These are phyloP conservation scores for Danio tinwini DNA, from an alignment of 2,797 vertebrate species.

Conservation along the genomic window DNA sequence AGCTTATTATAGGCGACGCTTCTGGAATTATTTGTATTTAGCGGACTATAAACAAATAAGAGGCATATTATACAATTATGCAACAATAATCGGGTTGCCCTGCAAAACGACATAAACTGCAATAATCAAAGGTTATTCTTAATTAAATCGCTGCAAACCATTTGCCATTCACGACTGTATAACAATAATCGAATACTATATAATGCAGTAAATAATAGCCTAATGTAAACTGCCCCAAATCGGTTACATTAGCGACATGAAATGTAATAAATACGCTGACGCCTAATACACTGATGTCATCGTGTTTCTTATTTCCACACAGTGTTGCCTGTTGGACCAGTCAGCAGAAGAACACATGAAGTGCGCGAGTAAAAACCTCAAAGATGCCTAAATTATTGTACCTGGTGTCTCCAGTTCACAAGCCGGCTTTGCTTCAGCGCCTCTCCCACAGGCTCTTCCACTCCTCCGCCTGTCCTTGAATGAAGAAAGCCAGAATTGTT, in stretches of 20 bases:
- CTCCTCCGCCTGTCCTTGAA: slow-evolving; percentile 60
- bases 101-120: not conserved
- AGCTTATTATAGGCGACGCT: not conserved
- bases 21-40: not conserved
- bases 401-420: slow-evolving; percentile 56
- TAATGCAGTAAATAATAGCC: not conserved
- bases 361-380: not conserved
- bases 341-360: slow-evolving; percentile 6
- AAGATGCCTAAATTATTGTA: slow-evolving; percentile 42
- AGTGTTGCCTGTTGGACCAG: not conserved
- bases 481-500: slow-evolving; percentile 48
- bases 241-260: not conserved
- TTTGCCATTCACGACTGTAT: too few species aligned
- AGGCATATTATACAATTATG: slow-evolving; percentile 33
- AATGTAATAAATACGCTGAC: slow-evolving; percentile 4
- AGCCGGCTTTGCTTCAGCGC: slow-evolving; percentile 48
- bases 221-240: not conserved
- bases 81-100: not conserved
- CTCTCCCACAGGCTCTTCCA: slow-evolving; percentile 41
- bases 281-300: not conserved
- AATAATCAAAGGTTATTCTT: not conserved
- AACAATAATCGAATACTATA: not conserved
- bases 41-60: not conserved
- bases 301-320: not conserved
- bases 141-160: not conserved